Base-by-base conservation (phyloP, 2,113 vertebrate species). In the Chloroceryle aenea region DNA sequence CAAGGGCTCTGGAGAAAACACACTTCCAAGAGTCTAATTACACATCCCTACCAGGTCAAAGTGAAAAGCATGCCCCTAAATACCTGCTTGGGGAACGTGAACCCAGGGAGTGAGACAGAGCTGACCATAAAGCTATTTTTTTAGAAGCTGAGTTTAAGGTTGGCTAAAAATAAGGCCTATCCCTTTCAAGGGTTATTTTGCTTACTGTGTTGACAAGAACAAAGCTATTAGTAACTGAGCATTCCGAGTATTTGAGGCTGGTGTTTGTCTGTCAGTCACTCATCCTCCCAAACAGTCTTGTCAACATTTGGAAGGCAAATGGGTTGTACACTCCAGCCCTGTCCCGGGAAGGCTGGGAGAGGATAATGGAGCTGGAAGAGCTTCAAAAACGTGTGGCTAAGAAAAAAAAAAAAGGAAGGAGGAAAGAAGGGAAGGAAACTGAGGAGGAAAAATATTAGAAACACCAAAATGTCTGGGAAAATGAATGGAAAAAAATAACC, bases 261-360 rank as follows among this genome's bases (percentile, higher is more conserved):
- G 91, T 85, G 67, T 93, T 93, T 91, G 93, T 95, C 94, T 96
- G 93, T 93, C 93, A 95, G 93, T 80, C 93, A 96, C 93, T 73
- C 75, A 62, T 87, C 55, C 67, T 85, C 90, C 71, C 67, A 87
- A 95, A 91, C 72, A 83, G 59, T 19, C 91, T 42, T 85, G 82
- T 77, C 85, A 86, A 69, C 93, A 62, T 93, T 95, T 93, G 94
- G 88, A 97, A 92, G 82, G 89, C 79, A 97, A 95, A 90, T 61
- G 61, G 92, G 94, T 77, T 59, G 79, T 29, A 21, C 10, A 43
- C 27, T 95, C 85, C 93, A 85, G 87, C 67, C 10, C 20, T 25
- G 40, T 73, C 59, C 59, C 0, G 0, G 78, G 75, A 69, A 80
- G 61, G 47, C 67, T 69, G 63, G 59, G 29, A 94, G 59, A 90